Evolutionary conservation across 2,888 invertebrate genomes (phyloP).

Genomic region (Anorthoa munda): DNA sequence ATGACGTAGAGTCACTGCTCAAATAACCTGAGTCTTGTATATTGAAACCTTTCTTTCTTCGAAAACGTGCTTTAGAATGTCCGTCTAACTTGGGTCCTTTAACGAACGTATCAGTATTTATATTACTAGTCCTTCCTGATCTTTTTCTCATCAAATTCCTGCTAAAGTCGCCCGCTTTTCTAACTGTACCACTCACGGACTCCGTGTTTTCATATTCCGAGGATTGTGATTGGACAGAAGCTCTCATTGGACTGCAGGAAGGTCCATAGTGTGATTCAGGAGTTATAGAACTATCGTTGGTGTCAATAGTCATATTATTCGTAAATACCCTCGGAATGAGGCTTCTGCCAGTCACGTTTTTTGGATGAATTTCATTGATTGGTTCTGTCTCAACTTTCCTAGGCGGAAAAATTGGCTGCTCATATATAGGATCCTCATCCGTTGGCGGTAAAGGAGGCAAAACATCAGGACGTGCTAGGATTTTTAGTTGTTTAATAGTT

Average conservation of each 20-base stretch:
- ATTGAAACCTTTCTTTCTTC: constrained; percentile 82
- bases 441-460: constrained; percentile 92
- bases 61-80: constrained; percentile 74
- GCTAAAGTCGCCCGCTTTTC: constrained; percentile 70
- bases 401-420: constrained; percentile 91
- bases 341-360: constrained; percentile 93
- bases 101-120: constrained; percentile 86
- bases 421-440: constrained; percentile 90
- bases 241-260: constrained; percentile 85
- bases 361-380: constrained; percentile 88
- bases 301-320: constrained; percentile 76
- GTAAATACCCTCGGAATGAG: constrained; percentile 86
- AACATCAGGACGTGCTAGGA: constrained; percentile 92
- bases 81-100: constrained; percentile 78
- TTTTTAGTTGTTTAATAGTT: constrained; percentile 85
- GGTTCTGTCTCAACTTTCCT: constrained; percentile 84
- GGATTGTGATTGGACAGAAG: constrained; percentile 88
- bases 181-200: constrained; percentile 62
- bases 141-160: constrained; percentile 76
- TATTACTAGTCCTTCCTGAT: constrained; percentile 68
- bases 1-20: constrained; percentile 95
- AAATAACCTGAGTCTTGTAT: constrained; percentile 96
- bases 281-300: constrained; percentile 72
- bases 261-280: constrained; percentile 78
- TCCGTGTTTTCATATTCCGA: constrained; percentile 88